These are phyloP conservation scores for Amphipyra berbera DNA, from an alignment of 2,888 invertebrate genomes.

Conservation along the genomic window DNA sequence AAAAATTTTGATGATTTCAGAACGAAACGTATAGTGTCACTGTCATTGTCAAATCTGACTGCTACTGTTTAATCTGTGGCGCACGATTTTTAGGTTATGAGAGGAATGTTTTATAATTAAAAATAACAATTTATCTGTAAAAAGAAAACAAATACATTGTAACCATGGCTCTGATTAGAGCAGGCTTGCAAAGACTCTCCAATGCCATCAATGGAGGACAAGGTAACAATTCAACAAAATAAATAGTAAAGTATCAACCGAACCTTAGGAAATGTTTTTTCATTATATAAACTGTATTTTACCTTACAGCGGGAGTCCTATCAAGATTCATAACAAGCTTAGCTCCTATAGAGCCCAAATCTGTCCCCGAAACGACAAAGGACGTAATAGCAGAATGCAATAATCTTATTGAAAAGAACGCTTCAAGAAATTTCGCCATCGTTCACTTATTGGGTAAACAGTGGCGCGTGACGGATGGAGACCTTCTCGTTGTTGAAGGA, in stretches of 20 bases:
- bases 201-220: constrained; percentile 70
- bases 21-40: constrained; percentile 14
- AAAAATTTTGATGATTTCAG: constrained; percentile 1
- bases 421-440: constrained; percentile 94
- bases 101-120: constrained; percentile 35
- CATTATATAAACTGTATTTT: constrained; percentile 11
- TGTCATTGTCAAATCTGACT: background rate
- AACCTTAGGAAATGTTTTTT: background rate
- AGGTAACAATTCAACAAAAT: constrained; percentile 59
- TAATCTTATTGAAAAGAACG: constrained; percentile 88
- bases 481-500: constrained; percentile 95
- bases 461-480: constrained; percentile 95
- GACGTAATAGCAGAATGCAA: constrained; percentile 92
- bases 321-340: constrained; percentile 78
- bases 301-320: constrained; percentile 74
- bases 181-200: constrained; percentile 76
- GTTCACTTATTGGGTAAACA: constrained; percentile 95
- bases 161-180: constrained; percentile 76
- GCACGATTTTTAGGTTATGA: constrained; percentile 57
- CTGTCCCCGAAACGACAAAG: constrained; percentile 71
- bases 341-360: constrained; percentile 67
- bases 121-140: background rate
- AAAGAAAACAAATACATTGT: constrained; percentile 2
- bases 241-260: no score
- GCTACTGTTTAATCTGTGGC: constrained; percentile 7